Evolutionary conservation across 2,113 vertebrate genomes (phyloP), one percentile per base, ranked within the genome.

Genomic region (Copsychus sechellarum): DNA sequence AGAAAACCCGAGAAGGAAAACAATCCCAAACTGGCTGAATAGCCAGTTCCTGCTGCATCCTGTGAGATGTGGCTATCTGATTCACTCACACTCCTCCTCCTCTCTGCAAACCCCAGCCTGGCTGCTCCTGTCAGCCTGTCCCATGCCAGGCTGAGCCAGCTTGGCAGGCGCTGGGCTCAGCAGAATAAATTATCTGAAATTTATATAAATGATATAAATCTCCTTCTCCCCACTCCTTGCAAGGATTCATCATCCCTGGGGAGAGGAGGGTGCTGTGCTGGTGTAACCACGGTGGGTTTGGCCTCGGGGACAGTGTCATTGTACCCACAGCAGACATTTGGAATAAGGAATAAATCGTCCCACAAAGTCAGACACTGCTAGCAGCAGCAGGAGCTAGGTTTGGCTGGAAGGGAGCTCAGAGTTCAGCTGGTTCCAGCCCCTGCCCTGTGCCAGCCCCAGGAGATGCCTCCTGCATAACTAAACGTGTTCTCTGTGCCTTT

Each of bases 101-200:
- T 60, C 66, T 7, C 69, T 40, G 38, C 80, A 81, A 42, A 92
- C 34, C 69, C 71, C 67, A 81, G 72, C 76, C 64, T 38, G 51
- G 72, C 48, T 66, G 61, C 9, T 94, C 83, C 79, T 88, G 65
- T 71, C 38, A 94, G 56, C 95, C 93, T 65, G 19, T 96, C 97
- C 97, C 96, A 51, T 56, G 53, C 93, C 47, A 76, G 86, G 12
- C 91, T 11, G 90, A 96, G 96, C 95, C 22, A 48, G 62, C 73
- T 92, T 97, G 97, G 97, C 97, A 94, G 91, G 93, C 80, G 19
- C 91, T 8, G 50, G 74, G 71, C 74, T 91, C 83, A 66, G 71
- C 66, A 18, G 96, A 95, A 97, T 97, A 73, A 91, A 97, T 98
- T 69, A 90, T 43, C 73, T 19, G 9, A 45, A 45, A 45, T 45